Evolutionary conservation across 2,888 invertebrate species (phyloP).

Genomic region (Phorcus lineatus): DNA sequence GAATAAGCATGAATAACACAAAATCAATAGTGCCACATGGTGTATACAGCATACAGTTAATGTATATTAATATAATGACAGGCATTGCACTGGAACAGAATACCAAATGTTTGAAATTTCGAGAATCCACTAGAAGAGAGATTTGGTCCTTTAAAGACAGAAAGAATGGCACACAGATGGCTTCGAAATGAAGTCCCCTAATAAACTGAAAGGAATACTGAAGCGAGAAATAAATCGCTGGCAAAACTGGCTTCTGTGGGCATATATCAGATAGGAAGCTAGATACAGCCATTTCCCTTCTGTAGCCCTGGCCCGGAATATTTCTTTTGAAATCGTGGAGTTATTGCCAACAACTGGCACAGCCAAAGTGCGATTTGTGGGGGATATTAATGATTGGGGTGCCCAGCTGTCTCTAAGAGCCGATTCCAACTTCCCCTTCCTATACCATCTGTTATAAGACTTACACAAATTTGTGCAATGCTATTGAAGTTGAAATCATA

Average conservation of each 20-base stretch:
- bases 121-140: neutral
- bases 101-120: neutral
- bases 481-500: neutral
- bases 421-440: neutral
- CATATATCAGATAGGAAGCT: neutral
- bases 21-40: no score
- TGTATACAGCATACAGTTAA: no score
- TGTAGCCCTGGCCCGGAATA: neutral
- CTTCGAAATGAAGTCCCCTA: neutral
- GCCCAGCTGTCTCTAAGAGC: neutral
- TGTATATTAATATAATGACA: no score
- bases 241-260: neutral
- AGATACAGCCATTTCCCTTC: slow-evolving; percentile 6
- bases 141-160: neutral
- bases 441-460: neutral
- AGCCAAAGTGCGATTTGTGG: neutral
- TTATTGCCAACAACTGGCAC: slow-evolving; percentile 2
- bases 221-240: neutral
- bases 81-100: no score
- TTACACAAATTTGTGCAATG: slow-evolving; percentile 5
- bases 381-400: neutral
- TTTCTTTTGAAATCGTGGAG: neutral
- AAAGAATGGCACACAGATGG: neutral
- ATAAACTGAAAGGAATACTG: neutral
- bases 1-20: no score